phyloP scores from a whole-genome alignment of 2,113 vertebrate species.

The Catharus bicknelli region DNA sequence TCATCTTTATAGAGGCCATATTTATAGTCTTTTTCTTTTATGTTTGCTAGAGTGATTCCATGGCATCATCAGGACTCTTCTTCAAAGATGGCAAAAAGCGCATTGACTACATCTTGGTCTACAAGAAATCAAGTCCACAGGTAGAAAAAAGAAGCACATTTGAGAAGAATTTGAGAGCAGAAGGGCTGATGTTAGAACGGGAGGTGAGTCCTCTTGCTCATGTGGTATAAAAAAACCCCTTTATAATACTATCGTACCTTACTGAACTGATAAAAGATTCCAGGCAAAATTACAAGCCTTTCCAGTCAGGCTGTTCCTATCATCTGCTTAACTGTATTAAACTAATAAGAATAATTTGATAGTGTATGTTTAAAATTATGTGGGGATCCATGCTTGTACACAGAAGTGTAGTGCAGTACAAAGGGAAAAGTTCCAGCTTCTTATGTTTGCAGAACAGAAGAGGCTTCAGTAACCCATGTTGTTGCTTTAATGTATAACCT shows the following conservation, averaged over 20 bases:
- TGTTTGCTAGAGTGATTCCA: constrained; percentile 66
- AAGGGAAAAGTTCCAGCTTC: neutral
- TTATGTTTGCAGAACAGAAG: neutral
- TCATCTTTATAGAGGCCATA: neutral
- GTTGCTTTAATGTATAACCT: neutral
- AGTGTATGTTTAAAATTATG: neutral
- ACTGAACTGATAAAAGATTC: neutral
- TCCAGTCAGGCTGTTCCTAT: neutral
- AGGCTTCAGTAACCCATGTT: neutral
- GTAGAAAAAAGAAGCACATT: constrained; percentile 96
- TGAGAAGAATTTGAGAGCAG: constrained; percentile 95
- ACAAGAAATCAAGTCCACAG: constrained; percentile 93
- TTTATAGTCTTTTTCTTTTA: neutral
- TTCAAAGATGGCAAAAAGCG: constrained; percentile 97
- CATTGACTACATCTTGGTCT: constrained; percentile 97
- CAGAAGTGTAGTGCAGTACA: neutral
- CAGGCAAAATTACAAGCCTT: neutral
- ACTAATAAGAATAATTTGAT: neutral
- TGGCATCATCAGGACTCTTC: constrained; percentile 83
- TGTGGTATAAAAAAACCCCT: fast-evolving
- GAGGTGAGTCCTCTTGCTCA: constrained; percentile 79
- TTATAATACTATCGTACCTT: neutral
- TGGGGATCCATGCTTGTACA: neutral
- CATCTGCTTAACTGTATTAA: neutral
- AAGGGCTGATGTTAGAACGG: constrained; percentile 95